These are phyloP conservation scores for Athene cunicularia DNA, from an alignment of 2,113 vertebrate genomes.

Conservation along the genomic window DNA sequence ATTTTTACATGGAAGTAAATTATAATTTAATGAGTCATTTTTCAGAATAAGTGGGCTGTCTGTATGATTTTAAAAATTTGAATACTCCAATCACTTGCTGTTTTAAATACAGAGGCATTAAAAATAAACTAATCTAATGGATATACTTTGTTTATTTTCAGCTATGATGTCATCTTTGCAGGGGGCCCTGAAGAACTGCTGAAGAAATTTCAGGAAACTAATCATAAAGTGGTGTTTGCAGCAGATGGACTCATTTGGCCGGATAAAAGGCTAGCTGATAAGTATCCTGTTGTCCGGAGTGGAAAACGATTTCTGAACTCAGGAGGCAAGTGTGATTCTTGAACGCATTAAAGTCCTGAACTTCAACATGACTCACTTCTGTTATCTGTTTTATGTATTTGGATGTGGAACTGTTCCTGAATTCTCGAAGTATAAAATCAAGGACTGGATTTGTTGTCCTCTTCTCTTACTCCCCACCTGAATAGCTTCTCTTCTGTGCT, in stretches of 20 bases:
- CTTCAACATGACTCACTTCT: neutral
- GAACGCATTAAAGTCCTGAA: neutral
- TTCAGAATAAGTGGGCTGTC: neutral
- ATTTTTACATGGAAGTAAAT: neutral
- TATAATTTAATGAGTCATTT: neutral
- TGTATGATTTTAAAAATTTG: neutral
- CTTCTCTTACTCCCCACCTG: neutral
- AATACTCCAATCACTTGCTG: neutral
- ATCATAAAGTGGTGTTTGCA: conserved; percentile 92
- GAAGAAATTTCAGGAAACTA: conserved; percentile 89
- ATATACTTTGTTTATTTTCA: conserved; percentile 52
- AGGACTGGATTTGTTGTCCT: neutral
- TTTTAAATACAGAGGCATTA: neutral
- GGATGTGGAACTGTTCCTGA: neutral
- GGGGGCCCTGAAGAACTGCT: conserved; percentile 91
- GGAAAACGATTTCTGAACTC: conserved; percentile 96
- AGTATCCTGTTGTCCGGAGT: conserved; percentile 88
- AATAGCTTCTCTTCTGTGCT: neutral
- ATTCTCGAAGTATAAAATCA: neutral
- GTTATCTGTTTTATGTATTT: neutral
- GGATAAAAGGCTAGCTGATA: conserved; percentile 88
- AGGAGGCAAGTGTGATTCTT: conserved; percentile 82
- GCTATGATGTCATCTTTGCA: conserved; percentile 95
- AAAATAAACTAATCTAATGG: neutral
- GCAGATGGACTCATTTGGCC: conserved; percentile 95